phyloP scores from a whole-genome alignment of 2,888 invertebrate species.

The Sepiola atlantica region DNA sequence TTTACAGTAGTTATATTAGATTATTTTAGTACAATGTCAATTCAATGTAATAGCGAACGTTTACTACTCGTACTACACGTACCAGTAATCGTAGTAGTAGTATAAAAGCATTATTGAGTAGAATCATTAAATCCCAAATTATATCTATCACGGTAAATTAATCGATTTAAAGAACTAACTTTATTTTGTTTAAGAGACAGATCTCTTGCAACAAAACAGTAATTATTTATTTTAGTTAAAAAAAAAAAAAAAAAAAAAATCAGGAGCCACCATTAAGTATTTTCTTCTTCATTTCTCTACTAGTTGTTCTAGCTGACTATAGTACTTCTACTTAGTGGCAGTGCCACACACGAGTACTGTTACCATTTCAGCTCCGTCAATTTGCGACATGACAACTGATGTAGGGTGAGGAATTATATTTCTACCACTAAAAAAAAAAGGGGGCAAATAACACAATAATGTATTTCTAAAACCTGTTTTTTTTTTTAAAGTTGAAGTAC shows the following conservation, averaged over 20 bases:
- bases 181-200: not conserved
- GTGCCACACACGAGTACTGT: not conserved
- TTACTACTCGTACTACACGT: too few relatives aligned
- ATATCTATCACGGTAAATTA: not conserved
- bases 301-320: not conserved
- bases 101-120: too few relatives aligned
- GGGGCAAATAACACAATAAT: not conserved
- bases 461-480: not conserved
- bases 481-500: not conserved
- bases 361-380: not conserved
- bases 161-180: not conserved
- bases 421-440: not conserved
- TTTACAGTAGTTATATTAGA: too few relatives aligned
- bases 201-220: not conserved
- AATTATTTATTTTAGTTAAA: too few relatives aligned
- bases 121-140: not conserved
- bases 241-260: not conserved
- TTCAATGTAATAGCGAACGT: too few relatives aligned
- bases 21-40: too few relatives aligned
- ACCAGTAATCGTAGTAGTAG: too few relatives aligned
- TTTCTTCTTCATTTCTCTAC: not conserved
- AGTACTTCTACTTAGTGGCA: constrained; percentile 15
- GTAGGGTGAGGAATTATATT: not conserved
- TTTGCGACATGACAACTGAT: not conserved
- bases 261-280: not conserved